Conservation (phyloP, 2,113 vertebrate genomes). For the Scytalopus superciliaris region DNA sequence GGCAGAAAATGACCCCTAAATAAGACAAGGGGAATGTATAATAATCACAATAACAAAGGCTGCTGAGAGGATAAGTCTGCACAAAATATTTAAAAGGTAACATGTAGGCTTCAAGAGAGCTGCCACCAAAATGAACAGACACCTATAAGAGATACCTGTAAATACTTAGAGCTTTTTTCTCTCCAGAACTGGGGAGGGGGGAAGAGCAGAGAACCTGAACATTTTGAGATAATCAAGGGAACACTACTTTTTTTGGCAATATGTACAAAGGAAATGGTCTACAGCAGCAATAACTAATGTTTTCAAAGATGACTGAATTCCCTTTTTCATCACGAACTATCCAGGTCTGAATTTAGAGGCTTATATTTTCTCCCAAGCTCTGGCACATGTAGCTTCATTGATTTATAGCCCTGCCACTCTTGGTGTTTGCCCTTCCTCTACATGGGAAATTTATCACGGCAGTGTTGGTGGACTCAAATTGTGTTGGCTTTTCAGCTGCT, state of each 20-base stretch:
- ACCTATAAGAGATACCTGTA: neutral
- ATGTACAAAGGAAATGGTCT: neutral
- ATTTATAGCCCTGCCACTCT: neutral
- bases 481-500: neutral
- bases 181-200: neutral
- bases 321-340: neutral
- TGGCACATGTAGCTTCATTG: rapidly evolving
- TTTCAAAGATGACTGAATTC: neutral
- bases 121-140: neutral
- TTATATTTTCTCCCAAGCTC: neutral
- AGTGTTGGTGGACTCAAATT: neutral
- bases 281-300: neutral
- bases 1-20: neutral
- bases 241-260: neutral
- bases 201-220: neutral
- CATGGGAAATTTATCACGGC: neutral
- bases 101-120: rapidly evolving
- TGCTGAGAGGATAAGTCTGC: neutral
- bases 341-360: neutral
- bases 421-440: neutral
- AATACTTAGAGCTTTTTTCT: neutral
- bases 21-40: neutral
- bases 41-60: neutral
- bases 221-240: rapidly evolving
- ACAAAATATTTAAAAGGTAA: neutral